Evolutionary conservation across 2,888 invertebrate species (phyloP).

Genomic region (Cheilosia vernalis): DNA sequence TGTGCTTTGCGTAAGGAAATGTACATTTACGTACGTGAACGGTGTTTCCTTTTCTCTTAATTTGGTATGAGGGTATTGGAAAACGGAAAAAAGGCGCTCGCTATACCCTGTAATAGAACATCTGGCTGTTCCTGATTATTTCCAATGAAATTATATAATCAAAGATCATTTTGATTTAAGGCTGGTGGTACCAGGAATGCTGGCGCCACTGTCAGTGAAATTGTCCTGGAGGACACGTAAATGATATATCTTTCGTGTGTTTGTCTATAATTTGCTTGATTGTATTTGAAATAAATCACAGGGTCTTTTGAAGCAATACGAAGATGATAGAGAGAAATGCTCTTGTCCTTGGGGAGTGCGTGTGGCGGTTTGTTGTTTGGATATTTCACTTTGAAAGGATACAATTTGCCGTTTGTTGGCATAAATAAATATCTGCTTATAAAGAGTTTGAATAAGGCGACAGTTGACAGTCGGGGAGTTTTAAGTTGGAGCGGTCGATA

Average conservation of each 20-base stretch:
- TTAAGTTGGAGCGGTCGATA: too few species aligned
- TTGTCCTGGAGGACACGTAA: not conserved
- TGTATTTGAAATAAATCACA: constrained; percentile 28
- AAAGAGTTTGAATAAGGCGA: too few species aligned
- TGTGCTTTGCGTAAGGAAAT: constrained; percentile 3
- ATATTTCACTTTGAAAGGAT: too few species aligned
- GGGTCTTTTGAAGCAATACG: constrained; percentile 1
- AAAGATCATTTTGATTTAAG: constrained; percentile 21
- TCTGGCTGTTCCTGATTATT: constrained; percentile 37
- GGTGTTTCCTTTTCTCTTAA: constrained; percentile 1
- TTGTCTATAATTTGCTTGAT: constrained; percentile 11
- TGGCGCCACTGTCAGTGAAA: constrained; percentile 18
- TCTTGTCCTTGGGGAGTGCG: too few species aligned
- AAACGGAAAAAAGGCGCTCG: not conserved
- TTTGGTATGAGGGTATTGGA: not conserved
- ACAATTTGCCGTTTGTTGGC: too few species aligned
- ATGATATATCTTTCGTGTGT: not conserved
- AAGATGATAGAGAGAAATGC: not conserved
- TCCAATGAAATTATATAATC: constrained; percentile 12
- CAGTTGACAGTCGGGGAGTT: too few species aligned
- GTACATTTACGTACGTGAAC: not conserved
- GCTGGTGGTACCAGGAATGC: not conserved
- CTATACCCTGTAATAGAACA: constrained; percentile 16
- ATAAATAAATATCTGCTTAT: too few species aligned
- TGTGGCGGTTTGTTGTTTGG: too few species aligned